These are phyloP conservation scores for Pleuronectes platessa DNA, from an alignment of 2,113 vertebrate genomes.

Conservation along the genomic window DNA sequence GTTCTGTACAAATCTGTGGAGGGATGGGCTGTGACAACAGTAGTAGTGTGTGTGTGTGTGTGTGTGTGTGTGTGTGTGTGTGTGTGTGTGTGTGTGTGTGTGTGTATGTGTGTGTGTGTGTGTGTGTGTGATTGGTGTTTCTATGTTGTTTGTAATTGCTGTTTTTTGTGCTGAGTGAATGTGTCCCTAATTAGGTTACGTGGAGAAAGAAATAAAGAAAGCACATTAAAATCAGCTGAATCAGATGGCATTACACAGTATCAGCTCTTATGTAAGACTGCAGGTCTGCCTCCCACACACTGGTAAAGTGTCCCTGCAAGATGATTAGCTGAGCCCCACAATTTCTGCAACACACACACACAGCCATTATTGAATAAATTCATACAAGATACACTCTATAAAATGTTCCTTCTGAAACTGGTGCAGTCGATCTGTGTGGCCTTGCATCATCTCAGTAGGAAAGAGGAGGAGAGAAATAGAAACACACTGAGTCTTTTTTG, in stretches of 20 bases:
- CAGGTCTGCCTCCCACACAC: conserved; percentile 60
- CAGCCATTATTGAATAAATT: neutral
- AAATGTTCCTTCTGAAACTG: too few species aligned
- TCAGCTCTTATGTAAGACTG: conserved; percentile 77
- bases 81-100: too few species aligned
- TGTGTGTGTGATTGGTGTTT: neutral
- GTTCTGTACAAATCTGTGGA: conserved; percentile 9
- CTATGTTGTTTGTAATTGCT: neutral
- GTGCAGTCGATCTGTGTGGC: too few species aligned
- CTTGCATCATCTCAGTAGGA: too few species aligned
- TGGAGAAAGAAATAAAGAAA: conserved; percentile 49
- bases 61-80: too few species aligned
- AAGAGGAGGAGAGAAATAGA: too few species aligned
- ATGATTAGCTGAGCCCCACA: conserved; percentile 45
- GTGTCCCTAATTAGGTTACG: conserved; percentile 57
- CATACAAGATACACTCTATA: neutral
- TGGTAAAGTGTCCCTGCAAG: conserved; percentile 49
- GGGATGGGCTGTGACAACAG: neutral
- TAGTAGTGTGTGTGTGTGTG: neutral
- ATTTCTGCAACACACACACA: too few species aligned
- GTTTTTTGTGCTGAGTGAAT: conserved; percentile 32
- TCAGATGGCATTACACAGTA: conserved; percentile 37
- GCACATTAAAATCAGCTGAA: conserved; percentile 52
- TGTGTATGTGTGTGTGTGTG: too few species aligned
- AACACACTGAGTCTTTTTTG: too few species aligned